These are phyloP conservation scores for Tachyglossus aculeatus DNA, from an alignment of 2,797 vertebrate species.

Conservation along the genomic window DNA sequence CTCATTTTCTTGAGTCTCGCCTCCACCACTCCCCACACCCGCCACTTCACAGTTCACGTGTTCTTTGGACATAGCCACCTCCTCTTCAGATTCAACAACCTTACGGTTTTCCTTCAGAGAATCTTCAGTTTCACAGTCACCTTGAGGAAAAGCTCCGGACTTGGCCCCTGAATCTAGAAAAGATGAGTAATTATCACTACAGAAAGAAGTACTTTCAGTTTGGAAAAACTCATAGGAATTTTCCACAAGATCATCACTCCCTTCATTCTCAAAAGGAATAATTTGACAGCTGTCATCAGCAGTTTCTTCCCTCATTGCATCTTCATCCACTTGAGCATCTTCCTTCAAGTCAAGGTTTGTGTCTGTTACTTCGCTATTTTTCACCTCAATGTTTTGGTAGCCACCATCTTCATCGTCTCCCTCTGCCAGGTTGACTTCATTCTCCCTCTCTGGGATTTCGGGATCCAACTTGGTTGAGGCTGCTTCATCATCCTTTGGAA, in stretches of 20 bases:
- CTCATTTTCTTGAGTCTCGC: neutral
- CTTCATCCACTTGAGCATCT: slow-evolving; percentile 6
- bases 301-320: slow-evolving; percentile 25
- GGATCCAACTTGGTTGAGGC: neutral
- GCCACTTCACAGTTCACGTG: neutral
- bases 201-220: slow-evolving; percentile 52
- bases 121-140: slow-evolving; percentile 1
- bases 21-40: neutral
- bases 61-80: neutral
- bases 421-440: neutral
- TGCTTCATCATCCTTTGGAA: slow-evolving; percentile 37
- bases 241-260: slow-evolving; percentile 34
- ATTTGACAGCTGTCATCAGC: slow-evolving; percentile 61
- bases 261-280: slow-evolving; percentile 60
- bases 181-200: neutral
- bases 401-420: slow-evolving; percentile 13
- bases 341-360: slow-evolving; percentile 23
- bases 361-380: neutral
- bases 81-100: neutral
- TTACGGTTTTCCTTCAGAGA: slow-evolving; percentile 16
- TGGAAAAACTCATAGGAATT: slow-evolving; percentile 47
- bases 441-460: neutral
- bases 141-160: slow-evolving; percentile 8
- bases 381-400: slow-evolving; percentile 20
- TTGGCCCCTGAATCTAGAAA: neutral